Evolutionary conservation across 1,140 invertebrate species (phyloP).

Genomic region (Hypothenemus hampei): DNA sequence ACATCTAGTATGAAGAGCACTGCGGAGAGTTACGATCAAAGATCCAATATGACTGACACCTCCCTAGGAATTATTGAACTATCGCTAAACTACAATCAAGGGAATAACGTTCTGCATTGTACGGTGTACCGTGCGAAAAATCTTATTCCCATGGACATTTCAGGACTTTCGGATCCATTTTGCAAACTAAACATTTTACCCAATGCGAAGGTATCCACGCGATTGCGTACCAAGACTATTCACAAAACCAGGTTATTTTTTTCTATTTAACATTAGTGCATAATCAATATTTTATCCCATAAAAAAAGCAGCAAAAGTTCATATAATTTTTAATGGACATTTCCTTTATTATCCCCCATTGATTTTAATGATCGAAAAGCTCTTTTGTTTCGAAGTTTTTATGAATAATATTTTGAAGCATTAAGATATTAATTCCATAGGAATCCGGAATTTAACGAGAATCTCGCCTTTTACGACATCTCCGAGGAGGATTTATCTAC

Average conservation of each 20-base stretch:
- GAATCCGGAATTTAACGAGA: constrained; percentile 93
- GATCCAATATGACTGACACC: constrained; percentile 36
- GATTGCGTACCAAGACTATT: constrained; percentile 63
- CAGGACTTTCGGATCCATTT: constrained; percentile 87
- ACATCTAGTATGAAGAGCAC: constrained; percentile 36
- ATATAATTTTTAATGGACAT: too few species aligned
- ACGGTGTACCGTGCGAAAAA: constrained; percentile 68
- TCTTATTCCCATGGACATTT: constrained; percentile 81
- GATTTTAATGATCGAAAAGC: too few species aligned
- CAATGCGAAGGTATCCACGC: constrained; percentile 60
- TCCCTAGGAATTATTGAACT: constrained; percentile 67
- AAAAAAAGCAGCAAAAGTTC: too few species aligned
- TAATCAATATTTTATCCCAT: too few species aligned
- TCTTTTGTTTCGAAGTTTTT: too few species aligned
- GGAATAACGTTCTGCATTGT: constrained; percentile 70
- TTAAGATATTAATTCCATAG: too few species aligned
- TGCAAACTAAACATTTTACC: constrained; percentile 84
- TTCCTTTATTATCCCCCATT: too few species aligned
- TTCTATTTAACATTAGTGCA: too few species aligned
- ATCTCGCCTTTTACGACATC: constrained; percentile 83
- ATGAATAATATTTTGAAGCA: too few species aligned
- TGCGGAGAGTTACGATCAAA: constrained; percentile 2
- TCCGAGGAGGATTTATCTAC: constrained; percentile 69
- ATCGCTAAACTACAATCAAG: constrained; percentile 71
- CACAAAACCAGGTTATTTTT: constrained; percentile 51